phyloP scores from a whole-genome alignment of 2,888 invertebrate species.

The Limenitis camilla region DNA sequence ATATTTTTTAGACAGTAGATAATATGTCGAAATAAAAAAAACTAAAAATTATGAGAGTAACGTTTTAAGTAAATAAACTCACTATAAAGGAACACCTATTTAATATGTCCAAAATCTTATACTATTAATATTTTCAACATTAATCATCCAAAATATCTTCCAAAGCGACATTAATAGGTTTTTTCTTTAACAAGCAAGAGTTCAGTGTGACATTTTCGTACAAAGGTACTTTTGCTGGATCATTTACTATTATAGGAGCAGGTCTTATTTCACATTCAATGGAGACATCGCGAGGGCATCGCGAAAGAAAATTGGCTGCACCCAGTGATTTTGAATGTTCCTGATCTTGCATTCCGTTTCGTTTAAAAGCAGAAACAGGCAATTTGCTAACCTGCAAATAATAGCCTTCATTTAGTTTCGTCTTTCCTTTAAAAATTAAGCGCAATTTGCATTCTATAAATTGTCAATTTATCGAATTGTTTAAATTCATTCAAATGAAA shows the following conservation, averaged over 20 bases:
- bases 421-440: not conserved
- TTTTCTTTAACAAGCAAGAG: constrained; percentile 38
- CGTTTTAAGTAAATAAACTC: no score
- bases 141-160: constrained; percentile 49
- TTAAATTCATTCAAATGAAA: not conserved
- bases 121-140: not conserved
- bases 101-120: no score
- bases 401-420: constrained; percentile 40
- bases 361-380: constrained; percentile 63
- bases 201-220: constrained; percentile 31
- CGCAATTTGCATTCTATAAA: not conserved
- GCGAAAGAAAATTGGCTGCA: constrained; percentile 52
- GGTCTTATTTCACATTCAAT: constrained; percentile 46
- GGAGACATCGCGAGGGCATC: constrained; percentile 52
- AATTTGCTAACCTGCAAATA: constrained; percentile 61
- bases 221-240: constrained; percentile 51
- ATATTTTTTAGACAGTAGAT: no score
- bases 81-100: no score
- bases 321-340: constrained; percentile 57
- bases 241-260: constrained; percentile 38
- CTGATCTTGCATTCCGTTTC: constrained; percentile 67
- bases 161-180: constrained; percentile 50
- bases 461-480: not conserved
- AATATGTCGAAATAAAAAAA: no score
- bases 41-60: no score